Conservation (phyloP, 2,113 vertebrate species). For the Calidris pygmaea region DNA sequence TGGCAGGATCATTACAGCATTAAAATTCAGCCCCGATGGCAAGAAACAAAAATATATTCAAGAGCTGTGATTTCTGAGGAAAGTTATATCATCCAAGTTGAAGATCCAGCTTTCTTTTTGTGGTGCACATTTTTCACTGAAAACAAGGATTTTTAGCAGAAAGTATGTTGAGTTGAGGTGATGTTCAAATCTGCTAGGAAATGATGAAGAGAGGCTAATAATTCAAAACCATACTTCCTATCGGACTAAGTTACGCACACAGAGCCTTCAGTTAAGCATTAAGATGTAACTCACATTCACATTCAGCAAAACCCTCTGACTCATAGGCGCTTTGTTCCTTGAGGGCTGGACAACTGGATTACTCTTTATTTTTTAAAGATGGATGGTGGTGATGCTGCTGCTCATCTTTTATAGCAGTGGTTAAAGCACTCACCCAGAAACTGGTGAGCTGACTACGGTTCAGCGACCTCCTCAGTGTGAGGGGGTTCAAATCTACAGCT, state of each 20-base stretch:
- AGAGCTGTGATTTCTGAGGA: neutral
- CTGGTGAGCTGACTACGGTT: conserved; percentile 43
- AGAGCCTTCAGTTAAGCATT: neutral
- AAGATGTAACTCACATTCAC: conserved; percentile 7
- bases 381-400: conserved; percentile 41
- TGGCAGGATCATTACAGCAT: neutral
- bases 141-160: neutral
- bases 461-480: neutral
- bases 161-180: neutral
- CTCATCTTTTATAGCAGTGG: conserved; percentile 54
- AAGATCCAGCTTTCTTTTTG: neutral
- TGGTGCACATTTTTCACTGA: neutral
- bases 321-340: neutral
- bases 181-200: neutral
- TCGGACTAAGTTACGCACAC: neutral
- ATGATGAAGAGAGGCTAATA: neutral
- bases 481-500: conserved; percentile 36
- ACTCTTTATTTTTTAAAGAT: conserved; percentile 59
- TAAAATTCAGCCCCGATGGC: neutral
- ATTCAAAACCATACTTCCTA: neutral
- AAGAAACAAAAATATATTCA: neutral
- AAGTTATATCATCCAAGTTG: neutral
- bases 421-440: conserved; percentile 61
- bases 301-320: conserved; percentile 17
- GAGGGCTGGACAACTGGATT: conserved; percentile 40